Evolutionary conservation across 2,113 vertebrate species (phyloP).

Genomic region (Helogale parvula): DNA sequence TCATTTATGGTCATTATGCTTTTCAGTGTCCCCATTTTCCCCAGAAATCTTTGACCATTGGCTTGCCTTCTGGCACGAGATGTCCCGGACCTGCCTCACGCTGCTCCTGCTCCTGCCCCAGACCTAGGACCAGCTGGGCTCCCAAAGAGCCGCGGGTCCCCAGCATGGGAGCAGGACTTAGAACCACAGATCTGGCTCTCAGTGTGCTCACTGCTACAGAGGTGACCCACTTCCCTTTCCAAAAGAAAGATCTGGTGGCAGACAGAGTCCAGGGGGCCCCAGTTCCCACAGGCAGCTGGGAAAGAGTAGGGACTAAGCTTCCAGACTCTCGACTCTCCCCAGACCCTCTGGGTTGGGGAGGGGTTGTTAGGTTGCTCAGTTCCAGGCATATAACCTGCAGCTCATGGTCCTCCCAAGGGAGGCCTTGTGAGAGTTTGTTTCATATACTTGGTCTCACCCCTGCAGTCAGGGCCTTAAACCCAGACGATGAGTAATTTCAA

Average conservation of each 20-base stretch:
- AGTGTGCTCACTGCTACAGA: neutral
- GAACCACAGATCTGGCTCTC: neutral
- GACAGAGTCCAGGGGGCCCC: neutral
- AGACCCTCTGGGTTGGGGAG: neutral
- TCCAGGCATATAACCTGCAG: neutral
- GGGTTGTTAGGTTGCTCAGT: neutral
- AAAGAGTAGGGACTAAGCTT: neutral
- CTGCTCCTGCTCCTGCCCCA: neutral
- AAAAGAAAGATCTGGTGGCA: neutral
- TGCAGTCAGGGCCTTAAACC: neutral
- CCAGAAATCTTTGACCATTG: neutral
- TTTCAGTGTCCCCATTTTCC: neutral
- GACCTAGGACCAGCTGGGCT: neutral
- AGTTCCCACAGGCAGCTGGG: neutral
- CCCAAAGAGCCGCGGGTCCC: neutral
- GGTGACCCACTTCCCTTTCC: neutral
- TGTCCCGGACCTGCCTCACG: neutral
- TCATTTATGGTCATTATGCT: neutral
- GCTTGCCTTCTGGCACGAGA: neutral
- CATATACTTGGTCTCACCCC: neutral
- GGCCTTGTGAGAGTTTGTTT: neutral
- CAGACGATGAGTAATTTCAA: neutral
- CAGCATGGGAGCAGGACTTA: rapidly evolving
- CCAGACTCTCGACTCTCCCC: neutral
- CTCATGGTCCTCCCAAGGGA: neutral